These are phyloP conservation scores for Luperina testacea DNA, from an alignment of 2,888 invertebrate genomes.

Conservation along the genomic window DNA sequence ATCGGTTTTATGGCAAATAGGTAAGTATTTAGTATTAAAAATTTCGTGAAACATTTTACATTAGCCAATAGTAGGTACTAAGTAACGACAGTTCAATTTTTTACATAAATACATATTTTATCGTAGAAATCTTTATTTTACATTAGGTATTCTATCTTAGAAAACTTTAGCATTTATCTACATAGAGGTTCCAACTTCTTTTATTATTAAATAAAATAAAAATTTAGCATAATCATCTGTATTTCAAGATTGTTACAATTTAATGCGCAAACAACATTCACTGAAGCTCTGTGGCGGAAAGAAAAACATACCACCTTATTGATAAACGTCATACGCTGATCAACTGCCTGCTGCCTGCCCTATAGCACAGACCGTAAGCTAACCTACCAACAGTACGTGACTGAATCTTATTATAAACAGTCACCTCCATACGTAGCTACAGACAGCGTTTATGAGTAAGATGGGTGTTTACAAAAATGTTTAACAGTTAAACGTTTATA, in stretches of 20 bases:
- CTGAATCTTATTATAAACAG: conserved; percentile 33
- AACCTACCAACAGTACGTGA: background rate
- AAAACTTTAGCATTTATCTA: conserved; percentile 73
- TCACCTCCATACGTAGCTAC: conserved; percentile 24
- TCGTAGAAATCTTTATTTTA: conserved; percentile 83
- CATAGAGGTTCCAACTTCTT: conserved; percentile 66
- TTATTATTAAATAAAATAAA: conserved; percentile 62
- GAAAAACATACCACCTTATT: conserved; percentile 63
- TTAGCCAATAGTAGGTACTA: conserved; percentile 73
- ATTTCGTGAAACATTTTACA: conserved; percentile 71
- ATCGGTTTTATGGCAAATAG: conserved; percentile 64
- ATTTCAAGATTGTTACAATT: conserved; percentile 63
- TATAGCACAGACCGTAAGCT: conserved; percentile 1
- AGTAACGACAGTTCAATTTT: conserved; percentile 78
- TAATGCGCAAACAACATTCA: conserved; percentile 79
- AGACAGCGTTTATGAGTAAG: conserved; percentile 45
- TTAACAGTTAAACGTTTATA: conserved; percentile 76
- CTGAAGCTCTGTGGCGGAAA: conserved; percentile 82
- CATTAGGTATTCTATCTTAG: conserved; percentile 76
- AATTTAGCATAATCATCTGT: conserved; percentile 61
- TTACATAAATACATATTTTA: conserved; percentile 87
- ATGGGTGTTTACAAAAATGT: conserved; percentile 66
- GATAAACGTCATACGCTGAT: conserved; percentile 59
- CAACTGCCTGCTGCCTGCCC: background rate
- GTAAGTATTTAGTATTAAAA: conserved; percentile 70